These are phyloP conservation scores for Ptilonorhynchus violaceus DNA, from an alignment of 2,113 vertebrate genomes.

Conservation along the genomic window DNA sequence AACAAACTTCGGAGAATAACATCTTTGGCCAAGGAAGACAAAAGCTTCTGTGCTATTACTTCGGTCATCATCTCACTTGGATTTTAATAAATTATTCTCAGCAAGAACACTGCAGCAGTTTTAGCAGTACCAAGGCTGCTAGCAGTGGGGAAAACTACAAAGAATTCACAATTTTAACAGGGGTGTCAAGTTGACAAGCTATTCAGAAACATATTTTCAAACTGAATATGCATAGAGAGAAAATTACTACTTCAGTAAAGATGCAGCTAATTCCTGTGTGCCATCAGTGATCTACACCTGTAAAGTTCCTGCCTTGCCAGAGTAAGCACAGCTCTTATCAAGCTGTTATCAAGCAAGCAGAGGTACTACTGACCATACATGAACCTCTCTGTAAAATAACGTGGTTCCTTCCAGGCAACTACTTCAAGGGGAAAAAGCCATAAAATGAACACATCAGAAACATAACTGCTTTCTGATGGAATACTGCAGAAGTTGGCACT, in stretches of 20 bases:
- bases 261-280: rapidly evolving
- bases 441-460: background rate
- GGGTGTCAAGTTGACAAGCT: background rate
- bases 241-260: background rate
- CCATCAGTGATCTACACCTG: background rate
- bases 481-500: background rate
- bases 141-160: background rate
- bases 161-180: background rate
- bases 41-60: background rate
- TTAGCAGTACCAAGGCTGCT: background rate
- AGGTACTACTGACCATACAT: background rate
- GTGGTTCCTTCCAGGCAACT: background rate
- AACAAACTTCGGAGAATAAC: background rate
- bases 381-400: background rate
- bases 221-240: background rate
- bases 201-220: background rate
- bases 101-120: background rate
- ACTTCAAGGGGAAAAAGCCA: background rate
- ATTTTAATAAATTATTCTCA: background rate
- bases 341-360: background rate
- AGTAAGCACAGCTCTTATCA: background rate
- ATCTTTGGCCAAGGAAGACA: background rate
- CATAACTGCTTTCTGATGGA: background rate
- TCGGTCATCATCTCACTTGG: background rate
- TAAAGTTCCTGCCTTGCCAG: background rate